These are phyloP conservation scores for Oxyteleia sp. DNA, from an alignment of 2,888 invertebrate species.

Conservation along the genomic window DNA sequence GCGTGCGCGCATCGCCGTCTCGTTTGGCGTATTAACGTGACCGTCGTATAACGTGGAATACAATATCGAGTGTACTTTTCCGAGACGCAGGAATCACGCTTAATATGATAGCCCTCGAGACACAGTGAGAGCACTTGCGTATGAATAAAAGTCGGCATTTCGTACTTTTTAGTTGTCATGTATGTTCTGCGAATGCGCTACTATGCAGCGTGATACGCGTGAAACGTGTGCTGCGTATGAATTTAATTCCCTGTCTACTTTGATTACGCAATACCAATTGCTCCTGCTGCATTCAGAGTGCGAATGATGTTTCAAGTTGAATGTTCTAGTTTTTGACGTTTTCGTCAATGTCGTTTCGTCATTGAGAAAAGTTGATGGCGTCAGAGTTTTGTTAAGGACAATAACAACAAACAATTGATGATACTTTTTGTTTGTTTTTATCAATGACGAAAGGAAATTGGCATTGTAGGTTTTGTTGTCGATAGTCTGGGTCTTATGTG, in stretches of 20 bases:
- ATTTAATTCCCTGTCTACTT: slow-evolving; percentile 22
- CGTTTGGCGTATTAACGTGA: slow-evolving; percentile 12
- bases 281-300: background rate
- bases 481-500: no score
- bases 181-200: slow-evolving; percentile 1
- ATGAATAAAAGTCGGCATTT: slow-evolving; percentile 44
- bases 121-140: slow-evolving; percentile 42
- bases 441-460: no score
- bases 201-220: background rate
- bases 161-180: slow-evolving; percentile 23
- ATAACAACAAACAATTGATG: no score
- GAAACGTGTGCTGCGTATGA: background rate
- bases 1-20: slow-evolving; percentile 12
- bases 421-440: no score
- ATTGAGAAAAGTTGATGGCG: no score
- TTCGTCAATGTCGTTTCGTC: background rate
- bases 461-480: no score
- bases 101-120: slow-evolving; percentile 61
- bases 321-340: slow-evolving; percentile 10
- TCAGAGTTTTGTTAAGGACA: no score
- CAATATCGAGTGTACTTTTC: slow-evolving; percentile 62
- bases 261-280: slow-evolving; percentile 20
- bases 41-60: slow-evolving; percentile 29
- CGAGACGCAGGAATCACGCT: slow-evolving; percentile 53
- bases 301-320: slow-evolving; percentile 3